Percentiles rank a stretch among this genome's conserved stretches.
These are phyloP conservation scores for Zygothrica quintamaculata DNA, from an alignment of 2,888 invertebrate genomes.

Conservation along the genomic window DNA sequence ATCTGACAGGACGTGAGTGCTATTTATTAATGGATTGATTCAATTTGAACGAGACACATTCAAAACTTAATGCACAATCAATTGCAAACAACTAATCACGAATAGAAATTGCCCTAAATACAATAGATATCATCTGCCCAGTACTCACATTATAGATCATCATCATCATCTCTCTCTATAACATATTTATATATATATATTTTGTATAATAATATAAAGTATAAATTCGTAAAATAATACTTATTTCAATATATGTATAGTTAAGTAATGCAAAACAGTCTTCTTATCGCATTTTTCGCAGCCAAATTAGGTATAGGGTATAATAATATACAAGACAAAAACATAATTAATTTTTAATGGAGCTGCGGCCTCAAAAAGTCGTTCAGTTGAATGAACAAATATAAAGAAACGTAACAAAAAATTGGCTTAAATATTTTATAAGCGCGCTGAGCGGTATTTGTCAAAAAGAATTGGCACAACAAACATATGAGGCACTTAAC, in stretches of 20 bases:
- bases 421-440: slow-evolving; percentile 57
- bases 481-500: slow-evolving; percentile 13
- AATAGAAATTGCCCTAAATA: too few relatives aligned
- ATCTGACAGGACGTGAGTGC: too few relatives aligned
- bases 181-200: too few relatives aligned
- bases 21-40: slow-evolving; percentile 6
- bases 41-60: slow-evolving; percentile 29
- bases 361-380: slow-evolving; percentile 11
- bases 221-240: too few relatives aligned
- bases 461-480: slow-evolving; percentile 57
- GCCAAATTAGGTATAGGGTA: too few relatives aligned
- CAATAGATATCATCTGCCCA: too few relatives aligned
- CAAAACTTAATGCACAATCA: slow-evolving; percentile 44
- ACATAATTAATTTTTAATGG: slow-evolving; percentile 56
- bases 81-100: slow-evolving; percentile 2
- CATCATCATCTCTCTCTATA: too few relatives aligned
- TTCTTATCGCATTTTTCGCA: too few relatives aligned
- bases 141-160: too few relatives aligned
- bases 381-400: slow-evolving; percentile 13
- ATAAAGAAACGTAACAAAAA: slow-evolving; percentile 35
- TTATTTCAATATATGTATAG: too few relatives aligned
- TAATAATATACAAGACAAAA: slow-evolving; percentile 4
- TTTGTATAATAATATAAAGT: too few relatives aligned
- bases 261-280: too few relatives aligned
- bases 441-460: slow-evolving; percentile 46